Percentiles rank a stretch among this genome's conserved stretches.
Conservation (phyloP, 2,113 vertebrate genomes). For the Grantiella picta region DNA sequence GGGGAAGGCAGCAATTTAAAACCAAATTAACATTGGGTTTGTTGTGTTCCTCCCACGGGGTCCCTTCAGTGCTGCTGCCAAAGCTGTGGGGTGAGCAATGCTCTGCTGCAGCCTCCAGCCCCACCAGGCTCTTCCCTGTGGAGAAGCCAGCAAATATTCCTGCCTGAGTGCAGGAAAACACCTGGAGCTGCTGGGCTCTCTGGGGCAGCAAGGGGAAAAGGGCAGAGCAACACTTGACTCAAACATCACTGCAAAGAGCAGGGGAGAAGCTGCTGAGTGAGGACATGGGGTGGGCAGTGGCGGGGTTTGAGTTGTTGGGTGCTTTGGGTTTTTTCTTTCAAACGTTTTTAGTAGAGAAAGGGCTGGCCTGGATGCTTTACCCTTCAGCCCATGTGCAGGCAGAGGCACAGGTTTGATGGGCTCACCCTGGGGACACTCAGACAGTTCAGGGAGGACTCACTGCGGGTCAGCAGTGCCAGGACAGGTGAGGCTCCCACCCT, state of each 20-base stretch:
- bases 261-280: neutral
- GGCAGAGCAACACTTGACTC: neutral
- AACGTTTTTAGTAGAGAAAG: neutral
- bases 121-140: rapidly evolving
- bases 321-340: neutral
- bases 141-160: neutral
- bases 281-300: rapidly evolving
- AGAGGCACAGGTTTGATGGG: neutral
- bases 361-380: neutral
- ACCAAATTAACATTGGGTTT: neutral
- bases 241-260: neutral
- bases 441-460: neutral
- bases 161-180: neutral
- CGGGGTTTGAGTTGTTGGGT: neutral
- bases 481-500: neutral
- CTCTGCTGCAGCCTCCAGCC: neutral
- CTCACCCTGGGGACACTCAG: neutral
- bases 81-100: neutral
- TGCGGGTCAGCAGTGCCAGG: rapidly evolving
- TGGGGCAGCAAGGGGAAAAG: neutral
- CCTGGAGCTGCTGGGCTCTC: neutral
- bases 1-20: neutral
- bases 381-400: neutral
- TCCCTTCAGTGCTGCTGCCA: neutral
- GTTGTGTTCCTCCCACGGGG: neutral